Conservation (phyloP, 2,113 vertebrate genomes). For the Zootoca vivipara region DNA sequence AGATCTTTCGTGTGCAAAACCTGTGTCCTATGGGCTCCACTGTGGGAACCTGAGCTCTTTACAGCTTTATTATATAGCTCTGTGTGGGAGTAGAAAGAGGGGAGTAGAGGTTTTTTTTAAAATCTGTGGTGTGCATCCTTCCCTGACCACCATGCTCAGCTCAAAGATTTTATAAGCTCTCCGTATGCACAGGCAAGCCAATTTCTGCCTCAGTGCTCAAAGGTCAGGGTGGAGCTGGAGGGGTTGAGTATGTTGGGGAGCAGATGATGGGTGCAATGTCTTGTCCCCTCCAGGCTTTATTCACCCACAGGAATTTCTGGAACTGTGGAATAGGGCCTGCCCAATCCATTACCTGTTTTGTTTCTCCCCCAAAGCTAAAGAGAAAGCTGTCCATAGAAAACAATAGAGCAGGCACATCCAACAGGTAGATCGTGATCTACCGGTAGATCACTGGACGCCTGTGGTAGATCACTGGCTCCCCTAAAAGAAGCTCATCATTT, state of each 20-base stretch:
- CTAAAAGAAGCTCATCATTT: no score
- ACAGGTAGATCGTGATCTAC: no score
- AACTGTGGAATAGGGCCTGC: background rate
- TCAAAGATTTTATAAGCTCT: background rate
- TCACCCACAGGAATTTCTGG: no score
- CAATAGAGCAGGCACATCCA: no score
- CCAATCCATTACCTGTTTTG: background rate
- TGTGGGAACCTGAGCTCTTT: background rate
- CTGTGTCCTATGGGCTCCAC: no score
- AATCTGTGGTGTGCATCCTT: background rate
- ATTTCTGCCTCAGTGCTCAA: background rate
- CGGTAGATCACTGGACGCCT: no score
- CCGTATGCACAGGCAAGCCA: background rate
- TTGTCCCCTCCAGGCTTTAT: no score
- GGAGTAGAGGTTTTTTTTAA: background rate
- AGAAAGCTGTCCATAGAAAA: background rate
- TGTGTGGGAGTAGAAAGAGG: background rate
- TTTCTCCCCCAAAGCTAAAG: background rate
- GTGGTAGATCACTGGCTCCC: no score
- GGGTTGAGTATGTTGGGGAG: no score
- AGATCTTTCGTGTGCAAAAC: no score
- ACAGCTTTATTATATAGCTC: background rate
- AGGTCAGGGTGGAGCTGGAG: no score
- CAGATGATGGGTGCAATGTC: no score
- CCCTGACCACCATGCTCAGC: background rate